Evolutionary conservation across 2,888 invertebrate genomes (phyloP).

Genomic region (Euplagia quadripunctaria): DNA sequence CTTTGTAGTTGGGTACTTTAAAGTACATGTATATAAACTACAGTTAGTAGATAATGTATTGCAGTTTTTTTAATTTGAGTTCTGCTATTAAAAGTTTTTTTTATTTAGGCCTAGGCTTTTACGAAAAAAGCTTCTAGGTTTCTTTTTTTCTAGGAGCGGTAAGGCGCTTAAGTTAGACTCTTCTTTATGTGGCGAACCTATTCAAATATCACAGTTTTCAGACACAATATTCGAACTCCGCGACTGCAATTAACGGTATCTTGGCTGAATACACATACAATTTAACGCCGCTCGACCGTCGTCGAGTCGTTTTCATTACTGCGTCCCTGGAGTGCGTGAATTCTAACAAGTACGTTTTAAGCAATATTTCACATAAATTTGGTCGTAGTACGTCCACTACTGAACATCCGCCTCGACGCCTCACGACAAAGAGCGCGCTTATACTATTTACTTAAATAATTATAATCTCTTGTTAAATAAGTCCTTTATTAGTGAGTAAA

Average conservation of each 20-base stretch:
- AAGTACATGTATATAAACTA: no score
- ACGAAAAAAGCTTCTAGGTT: neutral
- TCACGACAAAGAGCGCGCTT: no score
- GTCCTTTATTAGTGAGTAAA: neutral
- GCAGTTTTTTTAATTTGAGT: neutral
- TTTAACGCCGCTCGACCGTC: no score
- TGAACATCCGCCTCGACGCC: no score
- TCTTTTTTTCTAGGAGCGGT: neutral
- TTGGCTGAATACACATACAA: neutral
- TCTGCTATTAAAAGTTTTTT: neutral
- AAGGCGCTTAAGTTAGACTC: neutral
- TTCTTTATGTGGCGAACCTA: neutral
- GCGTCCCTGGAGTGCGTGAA: no score
- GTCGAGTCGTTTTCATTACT: no score
- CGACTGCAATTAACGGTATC: neutral
- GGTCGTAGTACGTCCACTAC: no score
- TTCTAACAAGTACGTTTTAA: no score
- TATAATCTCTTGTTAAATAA: neutral
- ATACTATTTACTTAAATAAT: neutral
- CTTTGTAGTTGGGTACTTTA: neutral
- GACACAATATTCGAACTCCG: neutral
- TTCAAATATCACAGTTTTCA: neutral
- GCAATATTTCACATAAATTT: no score
- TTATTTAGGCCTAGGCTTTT: neutral
- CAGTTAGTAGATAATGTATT: no score